Conservation (phyloP, 2,888 invertebrate species). For the Drosophila demipolita region DNA sequence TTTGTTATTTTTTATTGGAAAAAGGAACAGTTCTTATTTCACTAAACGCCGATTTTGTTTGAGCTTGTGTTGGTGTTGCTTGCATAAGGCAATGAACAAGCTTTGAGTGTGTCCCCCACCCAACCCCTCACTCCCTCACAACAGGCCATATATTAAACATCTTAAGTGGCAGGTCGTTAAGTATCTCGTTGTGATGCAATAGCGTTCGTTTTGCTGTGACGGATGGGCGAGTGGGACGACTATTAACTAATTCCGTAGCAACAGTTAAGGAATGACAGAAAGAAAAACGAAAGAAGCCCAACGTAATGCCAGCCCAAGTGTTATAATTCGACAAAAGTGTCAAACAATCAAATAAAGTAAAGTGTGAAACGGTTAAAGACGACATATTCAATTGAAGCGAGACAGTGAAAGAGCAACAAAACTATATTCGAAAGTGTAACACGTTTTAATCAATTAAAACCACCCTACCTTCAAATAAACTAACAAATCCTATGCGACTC, state of each 20-base stretch:
- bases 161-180: slow-evolving; percentile 12
- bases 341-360: background rate
- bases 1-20: background rate
- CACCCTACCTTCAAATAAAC: background rate
- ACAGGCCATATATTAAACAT: background rate
- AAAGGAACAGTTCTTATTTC: slow-evolving; percentile 2
- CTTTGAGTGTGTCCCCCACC: slow-evolving; percentile 6
- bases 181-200: slow-evolving; percentile 15
- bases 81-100: slow-evolving; percentile 25
- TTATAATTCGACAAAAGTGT: background rate
- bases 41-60: background rate
- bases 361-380: slow-evolving; percentile 2
- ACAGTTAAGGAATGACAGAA: background rate
- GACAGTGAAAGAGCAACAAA: background rate
- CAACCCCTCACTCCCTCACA: background rate
- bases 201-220: background rate
- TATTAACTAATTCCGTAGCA: slow-evolving; percentile 6
- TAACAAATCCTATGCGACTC: background rate
- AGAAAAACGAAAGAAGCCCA: background rate
- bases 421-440: background rate
- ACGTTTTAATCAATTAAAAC: background rate
- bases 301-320: slow-evolving; percentile 1
- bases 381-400: slow-evolving; percentile 4
- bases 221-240: slow-evolving; percentile 6
- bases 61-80: background rate